A percentile compares a stretch with the other conserved stretches of the same genome.
Conservation (phyloP, 1,140 invertebrate genomes). For the Chlorops oryzae region DNA sequence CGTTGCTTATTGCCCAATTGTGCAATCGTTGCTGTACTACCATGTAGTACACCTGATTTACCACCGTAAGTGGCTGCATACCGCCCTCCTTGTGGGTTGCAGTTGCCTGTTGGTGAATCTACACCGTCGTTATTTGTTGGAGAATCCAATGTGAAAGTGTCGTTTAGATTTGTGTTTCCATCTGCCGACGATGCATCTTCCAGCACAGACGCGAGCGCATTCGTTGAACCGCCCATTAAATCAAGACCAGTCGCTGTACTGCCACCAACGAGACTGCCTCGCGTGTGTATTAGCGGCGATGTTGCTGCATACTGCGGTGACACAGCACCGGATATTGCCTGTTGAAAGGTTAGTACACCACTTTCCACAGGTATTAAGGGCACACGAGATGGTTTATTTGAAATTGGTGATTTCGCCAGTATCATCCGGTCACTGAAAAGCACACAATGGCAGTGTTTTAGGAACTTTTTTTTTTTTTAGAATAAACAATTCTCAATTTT, state of each 20-base stretch:
- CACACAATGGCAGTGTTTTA: too few relatives aligned
- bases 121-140: conserved; percentile 14
- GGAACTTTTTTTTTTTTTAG: too few relatives aligned
- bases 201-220: conserved; percentile 26
- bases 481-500: too few relatives aligned
- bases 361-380: conserved; percentile 16
- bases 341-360: conserved; percentile 40
- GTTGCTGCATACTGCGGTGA: conserved; percentile 36
- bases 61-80: too few relatives aligned
- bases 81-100: conserved; percentile 8
- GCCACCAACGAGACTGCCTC: background rate
- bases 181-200: conserved; percentile 20
- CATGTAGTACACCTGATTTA: conserved; percentile 13
- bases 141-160: conserved; percentile 14
- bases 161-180: background rate
- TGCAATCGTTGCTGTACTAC: conserved; percentile 22
- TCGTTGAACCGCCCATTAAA: conserved; percentile 19
- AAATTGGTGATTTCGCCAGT: conserved; percentile 27
- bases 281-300: conserved; percentile 3
- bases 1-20: conserved; percentile 20
- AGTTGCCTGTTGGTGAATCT: conserved; percentile 1
- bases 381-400: conserved; percentile 14
- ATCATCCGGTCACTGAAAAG: conserved; percentile 33
- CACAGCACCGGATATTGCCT: conserved; percentile 43
- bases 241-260: conserved; percentile 10